Evolutionary conservation across 2,888 invertebrate genomes (phyloP).

Genomic region (Cremastobaeus sp.): DNA sequence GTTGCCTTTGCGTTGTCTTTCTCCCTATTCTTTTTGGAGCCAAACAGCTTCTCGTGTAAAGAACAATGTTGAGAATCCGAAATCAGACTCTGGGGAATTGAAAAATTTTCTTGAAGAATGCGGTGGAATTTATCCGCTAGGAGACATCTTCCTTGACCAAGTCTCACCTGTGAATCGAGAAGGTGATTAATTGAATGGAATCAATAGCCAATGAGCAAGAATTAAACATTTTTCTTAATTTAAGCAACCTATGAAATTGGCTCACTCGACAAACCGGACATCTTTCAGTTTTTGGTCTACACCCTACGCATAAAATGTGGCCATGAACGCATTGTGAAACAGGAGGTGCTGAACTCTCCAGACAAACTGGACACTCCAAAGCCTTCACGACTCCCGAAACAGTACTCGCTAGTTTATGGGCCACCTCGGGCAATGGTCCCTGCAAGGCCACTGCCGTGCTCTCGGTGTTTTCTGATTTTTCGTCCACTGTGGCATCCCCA

Average conservation of each 20-base stretch:
- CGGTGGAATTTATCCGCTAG: conserved; percentile 74
- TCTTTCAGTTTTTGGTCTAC: conserved; percentile 80
- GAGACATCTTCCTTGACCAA: conserved; percentile 75
- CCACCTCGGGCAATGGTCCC: conserved; percentile 74
- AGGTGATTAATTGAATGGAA: too few species aligned
- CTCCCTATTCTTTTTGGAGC: conserved; percentile 33
- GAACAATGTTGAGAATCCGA: conserved; percentile 16
- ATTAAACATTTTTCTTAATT: conserved; percentile 1
- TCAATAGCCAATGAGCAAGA: too few species aligned
- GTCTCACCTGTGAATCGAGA: conserved; percentile 63
- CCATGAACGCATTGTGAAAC: conserved; percentile 83
- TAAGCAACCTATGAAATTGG: too few species aligned
- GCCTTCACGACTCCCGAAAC: conserved; percentile 71
- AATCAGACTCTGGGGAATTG: conserved; percentile 29
- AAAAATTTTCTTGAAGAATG: conserved; percentile 71
- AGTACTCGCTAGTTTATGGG: conserved; percentile 71
- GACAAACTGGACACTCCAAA: conserved; percentile 83
- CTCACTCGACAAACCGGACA: conserved; percentile 82
- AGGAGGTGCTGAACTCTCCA: conserved; percentile 83
- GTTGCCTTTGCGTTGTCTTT: conserved; percentile 42
- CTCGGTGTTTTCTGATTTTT: not conserved
- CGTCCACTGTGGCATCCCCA: conserved; percentile 21
- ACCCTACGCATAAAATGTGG: conserved; percentile 81
- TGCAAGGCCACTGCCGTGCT: conserved; percentile 65
- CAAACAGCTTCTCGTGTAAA: conserved; percentile 59